Base-by-base conservation (phyloP, 92 coral and sea anemone species). In the Chrysogorgia sp. region DNA sequence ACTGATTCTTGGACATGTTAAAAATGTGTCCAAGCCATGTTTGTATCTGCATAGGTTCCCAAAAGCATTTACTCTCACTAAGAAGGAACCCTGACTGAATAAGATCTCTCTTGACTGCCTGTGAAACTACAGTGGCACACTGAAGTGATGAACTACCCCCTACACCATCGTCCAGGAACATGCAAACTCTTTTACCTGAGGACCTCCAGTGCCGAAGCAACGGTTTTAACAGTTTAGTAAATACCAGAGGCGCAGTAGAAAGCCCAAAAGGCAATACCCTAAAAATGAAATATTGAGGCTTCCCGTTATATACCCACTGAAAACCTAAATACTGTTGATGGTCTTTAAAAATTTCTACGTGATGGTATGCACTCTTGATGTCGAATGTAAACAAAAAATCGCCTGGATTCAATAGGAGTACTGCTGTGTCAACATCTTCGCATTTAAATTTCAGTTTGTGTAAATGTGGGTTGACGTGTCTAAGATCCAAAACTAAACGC, bases 401-500 rank as follows among this genome's bases (percentile, higher is more conserved):
- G 9, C 79, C 62, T 12, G 63, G 34, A 0, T 49, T 52, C 63
- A 43, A 43, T 17, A 43, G 50, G 50, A 17, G 50, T 43, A 43
- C 17, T 8, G 17, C 50, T 43, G 50, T 43, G 50, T 43, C 50
- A 43, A 43, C 50, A 17, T 43, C 50, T 17, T 43, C 50, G 50
- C 50, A 43, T 17, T 43, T 43, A 43, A 43, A 43, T 17, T 43
- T 43, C 9, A 43, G 50, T 43, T 43, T 43, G 8, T 26, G 28
- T 40, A 83, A 75, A 62, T 61, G 63, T 9, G 87, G 85, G 68
- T 66, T 83, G 15, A 83, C 75, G 25, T 76, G 83, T 13, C 87
- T 56, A 0, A 76, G 20, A 63, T 83, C 83, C 34, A 64, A 48
- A 14, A 76, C 87, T 19, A 75, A 66, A 1, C 75, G 63, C 31